Evolutionary conservation across 1,140 invertebrate genomes (phyloP).

Genomic region (Anastrepha ludens): DNA sequence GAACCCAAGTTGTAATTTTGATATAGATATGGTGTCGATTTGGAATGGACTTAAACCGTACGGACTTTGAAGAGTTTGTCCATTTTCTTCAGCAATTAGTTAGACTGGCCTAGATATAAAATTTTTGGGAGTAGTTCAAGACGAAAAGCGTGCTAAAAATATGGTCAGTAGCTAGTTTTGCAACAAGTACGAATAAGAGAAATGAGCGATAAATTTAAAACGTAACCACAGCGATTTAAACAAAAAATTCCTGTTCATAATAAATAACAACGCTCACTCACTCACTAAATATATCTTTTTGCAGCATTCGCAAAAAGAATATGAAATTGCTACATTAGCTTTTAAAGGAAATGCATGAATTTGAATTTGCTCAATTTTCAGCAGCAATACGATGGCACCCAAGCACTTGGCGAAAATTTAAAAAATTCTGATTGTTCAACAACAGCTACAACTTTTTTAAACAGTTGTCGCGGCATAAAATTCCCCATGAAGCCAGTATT

Average conservation of each 20-base stretch:
- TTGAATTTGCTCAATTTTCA: conserved; percentile 39
- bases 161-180: neutral
- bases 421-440: neutral
- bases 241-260: conserved; percentile 24
- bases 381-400: neutral
- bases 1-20: neutral
- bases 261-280: conserved; percentile 32
- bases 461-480: neutral
- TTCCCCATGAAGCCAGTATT: neutral
- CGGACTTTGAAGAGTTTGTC: conserved; percentile 12
- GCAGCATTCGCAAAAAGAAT: neutral
- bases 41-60: conserved; percentile 15
- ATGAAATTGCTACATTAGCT: conserved; percentile 24
- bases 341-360: conserved; percentile 18
- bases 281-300: neutral
- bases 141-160: neutral
- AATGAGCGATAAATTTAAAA: neutral
- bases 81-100: neutral
- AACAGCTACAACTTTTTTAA: neutral
- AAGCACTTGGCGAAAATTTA: neutral
- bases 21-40: neutral
- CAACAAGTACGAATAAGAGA: neutral
- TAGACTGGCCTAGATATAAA: neutral
- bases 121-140: conserved; percentile 1
- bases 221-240: conserved; percentile 36